These are phyloP conservation scores for Hirudinaria manillensis DNA, from an alignment of 2,888 invertebrate genomes.

Conservation along the genomic window DNA sequence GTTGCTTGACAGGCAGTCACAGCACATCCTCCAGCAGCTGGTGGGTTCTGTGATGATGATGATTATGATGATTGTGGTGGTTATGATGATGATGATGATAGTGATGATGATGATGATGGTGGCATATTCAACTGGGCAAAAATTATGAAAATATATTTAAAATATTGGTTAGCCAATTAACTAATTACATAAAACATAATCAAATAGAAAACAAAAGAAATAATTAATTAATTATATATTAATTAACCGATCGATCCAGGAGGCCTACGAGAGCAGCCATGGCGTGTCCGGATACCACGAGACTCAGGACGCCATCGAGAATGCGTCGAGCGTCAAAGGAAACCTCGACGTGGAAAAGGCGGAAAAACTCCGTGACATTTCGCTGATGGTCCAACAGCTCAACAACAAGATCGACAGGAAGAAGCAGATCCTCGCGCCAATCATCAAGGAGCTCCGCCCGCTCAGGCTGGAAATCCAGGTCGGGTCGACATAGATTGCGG, in stretches of 20 bases:
- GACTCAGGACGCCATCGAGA: conserved; percentile 61
- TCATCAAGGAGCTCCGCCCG: conserved; percentile 63
- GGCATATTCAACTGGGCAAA: too few relatives aligned
- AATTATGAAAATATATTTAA: too few relatives aligned
- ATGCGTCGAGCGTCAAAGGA: conserved; percentile 59
- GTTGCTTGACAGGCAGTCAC: conserved; percentile 61
- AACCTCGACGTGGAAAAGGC: conserved; percentile 58
- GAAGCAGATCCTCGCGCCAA: conserved; percentile 61
- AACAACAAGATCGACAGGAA: conserved; percentile 62
- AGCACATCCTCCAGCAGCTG: conserved; percentile 59
- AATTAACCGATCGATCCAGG: conserved; percentile 39
- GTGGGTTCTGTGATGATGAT: conserved; percentile 46
- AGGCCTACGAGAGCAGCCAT: conserved; percentile 47
- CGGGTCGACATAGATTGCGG: not conserved
- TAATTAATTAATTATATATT: too few relatives aligned
- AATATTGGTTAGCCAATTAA: too few relatives aligned
- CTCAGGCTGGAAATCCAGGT: conserved; percentile 62
- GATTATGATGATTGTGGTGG: not conserved
- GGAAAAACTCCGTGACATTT: conserved; percentile 58
- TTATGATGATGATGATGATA: too few relatives aligned
- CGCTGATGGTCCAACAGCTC: conserved; percentile 57
- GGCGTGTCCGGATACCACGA: conserved; percentile 57
- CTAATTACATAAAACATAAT: too few relatives aligned
- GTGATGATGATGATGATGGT: too few relatives aligned
- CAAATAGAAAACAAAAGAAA: too few relatives aligned